Percentiles rank a stretch among this genome's conserved stretches.
Evolutionary conservation across 2,797 vertebrate genomes (phyloP).

Genomic region (Pyrocephalus nanus): DNA sequence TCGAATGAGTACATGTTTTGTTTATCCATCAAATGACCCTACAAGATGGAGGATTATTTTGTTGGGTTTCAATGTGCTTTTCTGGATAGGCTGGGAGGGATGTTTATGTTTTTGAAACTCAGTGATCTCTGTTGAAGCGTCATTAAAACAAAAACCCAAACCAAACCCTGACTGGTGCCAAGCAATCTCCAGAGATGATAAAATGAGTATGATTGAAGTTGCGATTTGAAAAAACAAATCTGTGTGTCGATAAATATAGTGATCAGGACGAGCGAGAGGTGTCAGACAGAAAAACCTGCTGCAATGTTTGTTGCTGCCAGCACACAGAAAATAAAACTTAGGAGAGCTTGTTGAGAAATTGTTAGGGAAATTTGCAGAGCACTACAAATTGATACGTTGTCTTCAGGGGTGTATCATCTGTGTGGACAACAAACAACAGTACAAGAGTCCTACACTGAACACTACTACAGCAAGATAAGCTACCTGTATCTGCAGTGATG

Average conservation of each 20-base stretch:
- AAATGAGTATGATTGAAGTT: conserved; percentile 36
- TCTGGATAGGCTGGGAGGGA: neutral
- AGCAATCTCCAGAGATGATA: conserved; percentile 26
- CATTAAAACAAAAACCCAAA: conserved; percentile 52
- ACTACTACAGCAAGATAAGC: neutral
- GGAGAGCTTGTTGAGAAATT: neutral
- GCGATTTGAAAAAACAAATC: conserved; percentile 59
- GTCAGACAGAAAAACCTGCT: conserved; percentile 67
- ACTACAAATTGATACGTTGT: neutral
- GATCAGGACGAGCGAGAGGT: conserved; percentile 27
- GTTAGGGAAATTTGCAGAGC: neutral
- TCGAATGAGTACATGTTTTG: neutral
- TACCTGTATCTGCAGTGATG: neutral
- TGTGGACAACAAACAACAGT: neutral
- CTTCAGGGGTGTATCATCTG: neutral
- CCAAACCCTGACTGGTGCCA: conserved; percentile 36
- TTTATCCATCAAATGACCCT: neutral
- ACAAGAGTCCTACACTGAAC: neutral
- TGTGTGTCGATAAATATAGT: conserved; percentile 58
- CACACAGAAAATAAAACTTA: neutral
- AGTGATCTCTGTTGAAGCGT: neutral
- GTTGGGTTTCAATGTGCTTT: neutral
- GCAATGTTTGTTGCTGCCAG: conserved; percentile 20
- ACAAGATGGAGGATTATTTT: conserved; percentile 1
- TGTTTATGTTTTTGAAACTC: conserved; percentile 37